Evolutionary conservation across 2,888 invertebrate genomes (phyloP), one percentile per base, ranked within the genome.

Genomic region (Abrostola triplasia): DNA sequence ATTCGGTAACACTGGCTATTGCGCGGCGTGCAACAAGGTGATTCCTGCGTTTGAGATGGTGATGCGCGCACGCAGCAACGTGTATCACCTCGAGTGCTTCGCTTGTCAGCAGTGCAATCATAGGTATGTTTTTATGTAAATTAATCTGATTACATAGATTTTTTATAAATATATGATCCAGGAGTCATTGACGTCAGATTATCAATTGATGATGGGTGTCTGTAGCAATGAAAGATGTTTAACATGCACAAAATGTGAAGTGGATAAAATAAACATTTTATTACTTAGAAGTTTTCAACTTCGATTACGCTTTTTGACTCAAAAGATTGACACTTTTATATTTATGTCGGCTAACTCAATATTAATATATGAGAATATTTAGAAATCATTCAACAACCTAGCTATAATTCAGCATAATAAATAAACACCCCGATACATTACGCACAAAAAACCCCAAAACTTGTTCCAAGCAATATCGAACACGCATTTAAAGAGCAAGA

Each of bases 1-100:
- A 88, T 99, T 99, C 89, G 99, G 99, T 60, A 98, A 98, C 87
- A 99, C 98, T 12, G 99, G 99, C 37, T 98, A 98, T 92, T 99
- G 99, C 93, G 98, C 99, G 38, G 99, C 99, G 24, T 99, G 99
- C 95, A 97, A 97, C 90, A 99, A 99, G 95, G 98, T 98, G 88
- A 99, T 99, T 89, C 99, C 99, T 5, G 99, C 99, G 57, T 99
- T 99, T 91, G 99, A 99, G 94, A 99, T 99, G 99, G 99, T 99
- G 81, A 99, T 99, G 99, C 96, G 99, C 79, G 99, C 99, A 51
- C 96, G 98, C 83, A 98, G 97, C 91, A 99, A 99, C 88, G 99
- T 99, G 70, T 99, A 99, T 92, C 99, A 99, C 90, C 96, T 99
- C 84, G 99, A 99, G 93, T 99, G 99, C 93, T 99, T 99, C 92